phyloP scores from a whole-genome alignment of 2,113 vertebrate species.

The Nematolebias whitei region DNA sequence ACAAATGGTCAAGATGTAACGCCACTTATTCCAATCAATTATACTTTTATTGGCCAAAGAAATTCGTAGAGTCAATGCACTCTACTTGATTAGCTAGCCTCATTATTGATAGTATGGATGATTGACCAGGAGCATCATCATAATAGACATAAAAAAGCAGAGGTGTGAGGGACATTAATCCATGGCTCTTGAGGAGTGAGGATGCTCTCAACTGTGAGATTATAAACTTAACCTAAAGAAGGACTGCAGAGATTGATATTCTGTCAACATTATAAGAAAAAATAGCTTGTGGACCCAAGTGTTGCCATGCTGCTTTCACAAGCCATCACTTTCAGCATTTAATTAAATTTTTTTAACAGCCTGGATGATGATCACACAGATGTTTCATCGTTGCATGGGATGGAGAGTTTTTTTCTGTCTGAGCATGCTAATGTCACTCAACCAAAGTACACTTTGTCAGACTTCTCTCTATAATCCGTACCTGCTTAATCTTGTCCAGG shows the following conservation, averaged over 20 bases:
- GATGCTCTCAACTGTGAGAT: constrained; percentile 3
- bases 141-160: constrained; percentile 49
- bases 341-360: neutral
- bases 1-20: constrained; percentile 25
- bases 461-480: neutral
- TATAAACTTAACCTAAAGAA: constrained; percentile 5
- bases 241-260: neutral
- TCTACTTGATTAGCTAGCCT: constrained; percentile 70
- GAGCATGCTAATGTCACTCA: constrained; percentile 5
- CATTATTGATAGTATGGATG: constrained; percentile 59
- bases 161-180: constrained; percentile 48
- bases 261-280: neutral
- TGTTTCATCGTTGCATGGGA: neutral
- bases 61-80: constrained; percentile 64
- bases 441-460: neutral
- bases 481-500: no score
- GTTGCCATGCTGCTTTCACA: neutral
- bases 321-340: neutral
- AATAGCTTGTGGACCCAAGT: neutral
- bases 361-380: neutral
- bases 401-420: neutral
- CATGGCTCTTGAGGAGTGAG: constrained; percentile 11
- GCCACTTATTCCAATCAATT: constrained; percentile 52
- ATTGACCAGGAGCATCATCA: constrained; percentile 53
- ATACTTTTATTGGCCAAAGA: constrained; percentile 62